Conservation (phyloP, 1,140 invertebrate species). For the Penaeus japonicus region DNA sequence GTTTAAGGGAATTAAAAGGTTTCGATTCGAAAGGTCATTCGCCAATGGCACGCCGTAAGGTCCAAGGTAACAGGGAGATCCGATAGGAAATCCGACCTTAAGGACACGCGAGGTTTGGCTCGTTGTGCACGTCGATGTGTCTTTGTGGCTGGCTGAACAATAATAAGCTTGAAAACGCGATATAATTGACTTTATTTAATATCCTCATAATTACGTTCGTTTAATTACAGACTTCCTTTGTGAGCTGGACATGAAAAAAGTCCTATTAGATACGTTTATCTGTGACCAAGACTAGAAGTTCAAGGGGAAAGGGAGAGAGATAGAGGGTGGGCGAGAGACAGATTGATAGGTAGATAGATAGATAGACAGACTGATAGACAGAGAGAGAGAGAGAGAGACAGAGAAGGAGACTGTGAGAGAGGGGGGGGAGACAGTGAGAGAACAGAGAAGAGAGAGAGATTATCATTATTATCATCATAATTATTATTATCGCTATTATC, state of each 20-base stretch:
- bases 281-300: neutral
- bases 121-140: neutral
- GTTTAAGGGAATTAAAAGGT: conserved; percentile 2
- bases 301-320: neutral
- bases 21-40: neutral
- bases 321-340: neutral
- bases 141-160: conserved; percentile 7
- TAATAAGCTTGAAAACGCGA: conserved; percentile 16
- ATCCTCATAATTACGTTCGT: conserved; percentile 28
- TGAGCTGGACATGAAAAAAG: conserved; percentile 7
- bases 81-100: neutral
- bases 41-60: neutral
- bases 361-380: too few relatives aligned
- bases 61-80: neutral
- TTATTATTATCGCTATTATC: too few relatives aligned
- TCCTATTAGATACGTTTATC: conserved; percentile 21
- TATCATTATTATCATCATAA: too few relatives aligned
- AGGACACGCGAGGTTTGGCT: neutral
- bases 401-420: too few relatives aligned
- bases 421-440: too few relatives aligned
- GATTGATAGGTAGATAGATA: neutral
- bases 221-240: conserved; percentile 44
- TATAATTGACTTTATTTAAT: conserved; percentile 31
- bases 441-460: too few relatives aligned
- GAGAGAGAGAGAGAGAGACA: too few relatives aligned